Evolutionary conservation across 2,797 vertebrate species (phyloP).

Genomic region (Chelidonichthys spinosus): DNA sequence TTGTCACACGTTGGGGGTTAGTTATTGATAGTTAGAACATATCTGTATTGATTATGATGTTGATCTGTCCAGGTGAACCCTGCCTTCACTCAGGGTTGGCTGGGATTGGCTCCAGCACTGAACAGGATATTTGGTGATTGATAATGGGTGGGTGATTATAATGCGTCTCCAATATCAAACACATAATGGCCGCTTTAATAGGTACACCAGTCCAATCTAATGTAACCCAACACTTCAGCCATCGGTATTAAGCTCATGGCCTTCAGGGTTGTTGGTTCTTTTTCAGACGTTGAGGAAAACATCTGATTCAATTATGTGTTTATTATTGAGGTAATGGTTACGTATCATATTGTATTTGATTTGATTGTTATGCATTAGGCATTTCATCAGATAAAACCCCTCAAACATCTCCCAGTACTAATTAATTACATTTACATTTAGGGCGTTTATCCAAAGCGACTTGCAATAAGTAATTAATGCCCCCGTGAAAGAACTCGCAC

Average conservation of each 20-base stretch:
- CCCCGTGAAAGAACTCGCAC: background rate
- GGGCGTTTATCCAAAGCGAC: too few relatives aligned
- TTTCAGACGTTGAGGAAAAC: background rate
- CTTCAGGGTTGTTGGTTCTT: background rate
- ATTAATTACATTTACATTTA: background rate
- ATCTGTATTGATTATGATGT: too few relatives aligned
- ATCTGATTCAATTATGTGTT: background rate
- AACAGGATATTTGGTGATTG: too few relatives aligned
- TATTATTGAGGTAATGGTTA: background rate
- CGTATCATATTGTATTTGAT: background rate
- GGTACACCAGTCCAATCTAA: background rate
- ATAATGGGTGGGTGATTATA: too few relatives aligned
- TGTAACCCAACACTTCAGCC: background rate
- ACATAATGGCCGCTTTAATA: background rate
- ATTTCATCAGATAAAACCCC: background rate
- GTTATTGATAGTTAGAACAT: too few relatives aligned
- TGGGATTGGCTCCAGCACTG: too few relatives aligned
- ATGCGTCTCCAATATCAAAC: background rate
- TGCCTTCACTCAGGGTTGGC: too few relatives aligned
- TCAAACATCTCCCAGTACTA: background rate
- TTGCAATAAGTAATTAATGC: too few relatives aligned
- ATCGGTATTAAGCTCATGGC: background rate
- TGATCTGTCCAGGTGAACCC: too few relatives aligned
- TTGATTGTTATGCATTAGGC: background rate
- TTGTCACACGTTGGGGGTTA: background rate